These are phyloP conservation scores for Brachyhypopomus occidentalis DNA, from an alignment of 2,113 vertebrate species.

Conservation along the genomic window DNA sequence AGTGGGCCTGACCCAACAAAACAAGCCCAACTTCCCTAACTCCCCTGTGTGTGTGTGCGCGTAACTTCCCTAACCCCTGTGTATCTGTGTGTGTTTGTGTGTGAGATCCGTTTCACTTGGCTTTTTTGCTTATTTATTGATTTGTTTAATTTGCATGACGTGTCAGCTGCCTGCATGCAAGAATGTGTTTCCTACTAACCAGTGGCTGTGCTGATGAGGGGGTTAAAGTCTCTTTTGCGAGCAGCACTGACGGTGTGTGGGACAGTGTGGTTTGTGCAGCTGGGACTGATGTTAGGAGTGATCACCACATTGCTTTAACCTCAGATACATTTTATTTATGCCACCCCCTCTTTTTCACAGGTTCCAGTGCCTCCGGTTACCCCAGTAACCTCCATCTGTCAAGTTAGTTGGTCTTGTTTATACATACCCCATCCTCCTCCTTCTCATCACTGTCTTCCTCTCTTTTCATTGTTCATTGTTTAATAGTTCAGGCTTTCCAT, in stretches of 20 bases:
- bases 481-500: slow-evolving; percentile 70
- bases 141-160: slow-evolving; percentile 17
- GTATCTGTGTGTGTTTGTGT: too few species aligned
- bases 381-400: slow-evolving; percentile 95
- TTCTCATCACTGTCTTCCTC: slow-evolving; percentile 71
- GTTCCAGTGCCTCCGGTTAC: slow-evolving; percentile 91
- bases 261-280: slow-evolving; percentile 37
- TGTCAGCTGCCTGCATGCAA: slow-evolving; percentile 67
- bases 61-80: too few species aligned
- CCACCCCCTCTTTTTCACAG: slow-evolving; percentile 83
- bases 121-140: not conserved
- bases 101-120: not conserved
- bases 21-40: too few species aligned
- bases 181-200: slow-evolving; percentile 68
- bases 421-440: slow-evolving; percentile 81
- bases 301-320: slow-evolving; percentile 78
- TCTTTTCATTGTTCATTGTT: slow-evolving; percentile 73
- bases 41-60: too few species aligned
- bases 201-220: slow-evolving; percentile 33
- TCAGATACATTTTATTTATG: slow-evolving; percentile 78
- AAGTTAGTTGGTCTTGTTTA: slow-evolving; percentile 95
- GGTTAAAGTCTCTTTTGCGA: slow-evolving; percentile 10
- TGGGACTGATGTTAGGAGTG: slow-evolving; percentile 55
- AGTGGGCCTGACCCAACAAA: too few species aligned
- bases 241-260: slow-evolving; percentile 46